These are phyloP conservation scores for Radopholus similis DNA, from an alignment of 1,140 invertebrate genomes.

Conservation along the genomic window DNA sequence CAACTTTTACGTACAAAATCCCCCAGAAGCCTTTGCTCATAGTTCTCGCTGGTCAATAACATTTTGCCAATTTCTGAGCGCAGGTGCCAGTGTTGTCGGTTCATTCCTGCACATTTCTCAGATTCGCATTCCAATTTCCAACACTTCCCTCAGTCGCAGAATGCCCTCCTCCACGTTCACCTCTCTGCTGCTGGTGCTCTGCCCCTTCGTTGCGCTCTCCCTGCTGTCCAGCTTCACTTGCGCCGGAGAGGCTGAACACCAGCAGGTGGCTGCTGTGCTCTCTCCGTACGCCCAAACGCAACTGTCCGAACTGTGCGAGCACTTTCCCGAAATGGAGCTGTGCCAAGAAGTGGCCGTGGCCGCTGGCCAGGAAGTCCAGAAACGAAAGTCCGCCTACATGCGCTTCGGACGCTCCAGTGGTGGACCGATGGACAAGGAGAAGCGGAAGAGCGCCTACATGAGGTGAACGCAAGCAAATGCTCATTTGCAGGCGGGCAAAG, in stretches of 20 bases:
- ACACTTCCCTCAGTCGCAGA: no score
- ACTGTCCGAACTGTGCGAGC: not conserved
- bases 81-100: no score
- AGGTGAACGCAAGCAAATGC: no score
- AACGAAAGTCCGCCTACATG: conserved; percentile 34
- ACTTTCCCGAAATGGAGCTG: not conserved
- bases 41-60: no score
- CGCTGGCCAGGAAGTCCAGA: no score
- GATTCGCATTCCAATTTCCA: no score
- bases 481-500: no score
- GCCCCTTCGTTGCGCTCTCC: not conserved
- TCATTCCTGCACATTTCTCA: no score
- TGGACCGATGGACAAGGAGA: conserved; percentile 21
- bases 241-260: no score
- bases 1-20: no score
- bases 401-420: conserved; percentile 24
- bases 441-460: conserved; percentile 32
- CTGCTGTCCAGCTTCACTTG: not conserved
- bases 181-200: not conserved
- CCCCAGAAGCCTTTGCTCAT: no score
- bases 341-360: not conserved
- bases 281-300: not conserved
- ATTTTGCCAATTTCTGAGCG: no score
- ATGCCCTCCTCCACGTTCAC: not conserved
- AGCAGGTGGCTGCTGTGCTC: not conserved